Evolutionary conservation across 1,140 invertebrate genomes (phyloP).

Genomic region (Melitaea cinxia): DNA sequence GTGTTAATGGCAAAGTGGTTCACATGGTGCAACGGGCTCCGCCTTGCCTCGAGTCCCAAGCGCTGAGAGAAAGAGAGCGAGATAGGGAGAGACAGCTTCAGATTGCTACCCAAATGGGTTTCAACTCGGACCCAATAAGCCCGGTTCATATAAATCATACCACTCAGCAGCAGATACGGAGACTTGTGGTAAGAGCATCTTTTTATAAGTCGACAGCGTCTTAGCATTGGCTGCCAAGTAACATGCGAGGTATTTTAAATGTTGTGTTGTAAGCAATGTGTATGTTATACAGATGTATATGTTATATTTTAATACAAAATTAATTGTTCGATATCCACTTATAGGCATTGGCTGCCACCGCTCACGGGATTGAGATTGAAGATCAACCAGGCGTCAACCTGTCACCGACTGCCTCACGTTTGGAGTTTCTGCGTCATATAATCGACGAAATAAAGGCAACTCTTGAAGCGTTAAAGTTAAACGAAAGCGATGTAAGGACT

Average conservation of each 20-base stretch:
- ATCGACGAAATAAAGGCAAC: constrained; percentile 48
- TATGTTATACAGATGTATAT: too few species aligned
- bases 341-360: constrained; percentile 63
- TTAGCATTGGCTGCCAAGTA: neutral
- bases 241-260: neutral
- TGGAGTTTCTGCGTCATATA: constrained; percentile 48
- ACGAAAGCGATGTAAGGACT: constrained; percentile 33
- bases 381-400: constrained; percentile 49
- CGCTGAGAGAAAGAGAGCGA: constrained; percentile 12
- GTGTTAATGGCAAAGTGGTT: constrained; percentile 95
- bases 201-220: neutral
- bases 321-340: neutral
- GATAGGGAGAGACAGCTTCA: constrained; percentile 12
- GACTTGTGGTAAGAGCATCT: constrained; percentile 47
- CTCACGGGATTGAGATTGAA: constrained; percentile 79
- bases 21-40: constrained; percentile 96
- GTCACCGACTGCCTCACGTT: constrained; percentile 48
- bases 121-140: constrained; percentile 12
- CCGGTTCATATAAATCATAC: constrained; percentile 29
- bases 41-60: constrained; percentile 22
- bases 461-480: constrained; percentile 33
- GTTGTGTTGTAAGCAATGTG: too few species aligned
- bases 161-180: constrained; percentile 59
- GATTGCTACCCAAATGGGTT: neutral
- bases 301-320: too few species aligned